Evolutionary conservation across 2,113 vertebrate species (phyloP).

Genomic region (Aptenodytes forsteri): DNA sequence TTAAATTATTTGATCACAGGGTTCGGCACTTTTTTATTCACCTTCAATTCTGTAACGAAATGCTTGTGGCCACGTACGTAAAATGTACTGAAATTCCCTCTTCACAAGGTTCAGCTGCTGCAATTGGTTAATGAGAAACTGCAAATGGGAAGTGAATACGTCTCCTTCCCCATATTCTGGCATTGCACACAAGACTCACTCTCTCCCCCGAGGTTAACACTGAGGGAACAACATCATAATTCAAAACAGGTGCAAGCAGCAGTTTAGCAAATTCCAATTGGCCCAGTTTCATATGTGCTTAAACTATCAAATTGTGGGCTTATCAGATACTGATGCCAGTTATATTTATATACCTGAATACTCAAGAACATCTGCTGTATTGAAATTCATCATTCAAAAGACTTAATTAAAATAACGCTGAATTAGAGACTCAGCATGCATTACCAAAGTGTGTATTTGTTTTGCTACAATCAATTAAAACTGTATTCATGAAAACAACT

Average conservation of each 20-base stretch:
- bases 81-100: background rate
- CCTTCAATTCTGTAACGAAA: background rate
- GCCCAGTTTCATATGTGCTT: background rate
- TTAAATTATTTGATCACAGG: background rate
- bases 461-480: slow-evolving; percentile 70
- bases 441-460: slow-evolving; percentile 58
- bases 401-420: slow-evolving; percentile 68
- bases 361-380: slow-evolving; percentile 63
- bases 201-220: background rate
- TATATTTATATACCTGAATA: slow-evolving; percentile 68
- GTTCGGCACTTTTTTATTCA: background rate
- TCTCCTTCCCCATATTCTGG: background rate
- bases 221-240: slow-evolving; percentile 1
- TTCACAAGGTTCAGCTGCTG: background rate
- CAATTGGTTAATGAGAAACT: background rate
- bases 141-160: background rate
- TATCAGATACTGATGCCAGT: slow-evolving; percentile 22
- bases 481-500: slow-evolving; percentile 67
- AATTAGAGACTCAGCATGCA: slow-evolving; percentile 39
- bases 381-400: slow-evolving; percentile 50
- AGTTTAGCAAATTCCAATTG: slow-evolving; percentile 33
- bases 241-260: slow-evolving; percentile 35
- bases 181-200: background rate
- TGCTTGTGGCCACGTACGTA: background rate
- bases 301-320: slow-evolving; percentile 40